Base-by-base conservation (phyloP, 1,140 invertebrate species). In the Leptinotarsa texana region DNA sequence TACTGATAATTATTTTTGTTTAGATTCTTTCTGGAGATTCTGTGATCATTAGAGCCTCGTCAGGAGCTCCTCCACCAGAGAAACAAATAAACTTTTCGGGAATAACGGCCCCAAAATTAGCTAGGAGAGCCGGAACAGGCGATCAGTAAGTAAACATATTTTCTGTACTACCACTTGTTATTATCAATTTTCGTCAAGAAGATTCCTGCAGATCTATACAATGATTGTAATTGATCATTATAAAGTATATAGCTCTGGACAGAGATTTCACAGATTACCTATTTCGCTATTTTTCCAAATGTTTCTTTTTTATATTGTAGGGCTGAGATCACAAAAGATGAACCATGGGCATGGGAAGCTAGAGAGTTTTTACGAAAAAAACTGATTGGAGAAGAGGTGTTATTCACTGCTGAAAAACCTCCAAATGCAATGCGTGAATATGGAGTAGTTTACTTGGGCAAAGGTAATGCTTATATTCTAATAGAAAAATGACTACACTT, bases 331-430 rank as follows among this genome's bases (percentile, higher is more conserved):
- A 92, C 91, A 68, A 93, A 92, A 85, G 96, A 98, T 88, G 95
- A 98, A 86, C 94, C 97, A 8, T 99, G 90, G 88, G 96, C 96
- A 2, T 99, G 96, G 96, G 96, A 99, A 86, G 94, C 97, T 1
- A 89, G 97, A 74, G 97, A 99, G 87, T 98, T 93, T 85, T 86
- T 99, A 42, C 89, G 97, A 33, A 96, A 97, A 82, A 97, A 96
- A 83, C 83, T 98, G 11, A 92, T 99, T 82, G 96, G 96, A 4
- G 92, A 96, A 85, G 92, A 95, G 80, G 93, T 99, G 1, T 88
- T 89, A 4, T 98, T 97, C 85, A 90, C 87, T 22, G 87, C 89
- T 68, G 92, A 93, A 79, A 94, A 90, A 86, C 89, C 89, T 79
- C 89, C 88, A 76, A 94, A 92, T 79, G 89, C 91, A 42, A 92